These are phyloP conservation scores for Solen grandis DNA, from an alignment of 1,140 invertebrate genomes.

Conservation along the genomic window DNA sequence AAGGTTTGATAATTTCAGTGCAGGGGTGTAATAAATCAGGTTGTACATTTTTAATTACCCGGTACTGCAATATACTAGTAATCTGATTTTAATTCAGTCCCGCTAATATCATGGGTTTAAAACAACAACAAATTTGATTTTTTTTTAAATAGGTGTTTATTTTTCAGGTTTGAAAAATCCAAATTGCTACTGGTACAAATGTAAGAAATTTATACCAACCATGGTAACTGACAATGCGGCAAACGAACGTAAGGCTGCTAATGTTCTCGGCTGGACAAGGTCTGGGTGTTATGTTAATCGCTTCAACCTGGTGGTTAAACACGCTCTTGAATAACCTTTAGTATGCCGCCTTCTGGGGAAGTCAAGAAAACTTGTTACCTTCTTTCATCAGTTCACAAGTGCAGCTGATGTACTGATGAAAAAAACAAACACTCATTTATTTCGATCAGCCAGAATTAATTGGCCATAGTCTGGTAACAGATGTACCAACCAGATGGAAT, in stretches of 20 bases:
- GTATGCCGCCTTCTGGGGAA: background rate
- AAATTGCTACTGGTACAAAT: too few species aligned
- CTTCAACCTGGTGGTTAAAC: slow-evolving; percentile 16
- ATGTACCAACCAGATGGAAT: slow-evolving; percentile 25
- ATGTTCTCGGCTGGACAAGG: slow-evolving; percentile 3
- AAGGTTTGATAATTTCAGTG: too few species aligned
- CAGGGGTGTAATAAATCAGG: too few species aligned
- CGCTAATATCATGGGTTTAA: too few species aligned
- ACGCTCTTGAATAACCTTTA: slow-evolving; percentile 9
- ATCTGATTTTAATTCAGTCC: too few species aligned
- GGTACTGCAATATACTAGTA: too few species aligned
- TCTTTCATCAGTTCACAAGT: slow-evolving; percentile 25
- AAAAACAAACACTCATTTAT: slow-evolving; percentile 22
- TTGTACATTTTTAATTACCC: too few species aligned
- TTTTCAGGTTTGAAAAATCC: too few species aligned
- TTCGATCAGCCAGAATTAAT: background rate
- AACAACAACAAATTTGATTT: too few species aligned
- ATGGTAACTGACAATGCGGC: slow-evolving; percentile 6
- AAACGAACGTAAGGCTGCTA: slow-evolving; percentile 27
- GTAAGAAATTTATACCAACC: too few species aligned
- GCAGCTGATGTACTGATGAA: slow-evolving; percentile 15
- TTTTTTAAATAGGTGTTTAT: too few species aligned
- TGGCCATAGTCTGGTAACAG: slow-evolving; percentile 15
- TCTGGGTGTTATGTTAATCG: too few species aligned
- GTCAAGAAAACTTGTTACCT: slow-evolving; percentile 2